phyloP scores from a whole-genome alignment of 2,797 vertebrate genomes.

The Pantherophis vulpinus region DNA sequence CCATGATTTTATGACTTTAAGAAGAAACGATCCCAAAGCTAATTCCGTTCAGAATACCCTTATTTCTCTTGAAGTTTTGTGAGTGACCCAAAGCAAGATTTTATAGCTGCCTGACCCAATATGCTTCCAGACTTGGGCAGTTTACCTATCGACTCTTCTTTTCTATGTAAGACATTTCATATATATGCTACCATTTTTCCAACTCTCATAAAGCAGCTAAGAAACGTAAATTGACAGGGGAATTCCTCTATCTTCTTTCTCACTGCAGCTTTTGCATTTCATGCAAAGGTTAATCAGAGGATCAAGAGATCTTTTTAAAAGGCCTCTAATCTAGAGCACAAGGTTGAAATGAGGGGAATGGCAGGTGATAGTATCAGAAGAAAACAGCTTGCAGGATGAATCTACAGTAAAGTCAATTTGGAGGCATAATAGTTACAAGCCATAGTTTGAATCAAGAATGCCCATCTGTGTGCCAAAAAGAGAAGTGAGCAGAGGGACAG shows the following conservation, averaged over 20 bases:
- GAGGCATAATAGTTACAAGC: not conserved
- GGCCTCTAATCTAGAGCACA: not conserved
- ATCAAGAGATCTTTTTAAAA: not conserved
- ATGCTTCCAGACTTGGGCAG: not conserved
- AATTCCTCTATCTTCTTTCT: not conserved
- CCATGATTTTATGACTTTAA: not conserved
- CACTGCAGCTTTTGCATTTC: not conserved
- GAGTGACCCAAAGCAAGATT: not conserved
- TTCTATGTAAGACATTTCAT: not conserved
- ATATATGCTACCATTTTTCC: not conserved
- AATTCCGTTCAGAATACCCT: not conserved
- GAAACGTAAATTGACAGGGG: not conserved
- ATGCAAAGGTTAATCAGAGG: not conserved
- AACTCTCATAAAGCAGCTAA: not conserved
- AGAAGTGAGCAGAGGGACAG: not conserved
- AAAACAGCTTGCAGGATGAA: not conserved
- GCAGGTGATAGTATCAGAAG: not conserved
- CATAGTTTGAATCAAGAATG: not conserved
- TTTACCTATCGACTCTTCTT: not conserved
- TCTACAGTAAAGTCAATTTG: not conserved
- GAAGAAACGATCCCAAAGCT: not conserved
- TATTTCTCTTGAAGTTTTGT: not conserved
- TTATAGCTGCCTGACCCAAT: not conserved
- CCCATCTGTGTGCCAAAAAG: not conserved
- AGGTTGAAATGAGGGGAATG: not conserved